These are phyloP conservation scores for Oryctes rhinoceros DNA, from an alignment of 1,140 invertebrate species.

Conservation along the genomic window DNA sequence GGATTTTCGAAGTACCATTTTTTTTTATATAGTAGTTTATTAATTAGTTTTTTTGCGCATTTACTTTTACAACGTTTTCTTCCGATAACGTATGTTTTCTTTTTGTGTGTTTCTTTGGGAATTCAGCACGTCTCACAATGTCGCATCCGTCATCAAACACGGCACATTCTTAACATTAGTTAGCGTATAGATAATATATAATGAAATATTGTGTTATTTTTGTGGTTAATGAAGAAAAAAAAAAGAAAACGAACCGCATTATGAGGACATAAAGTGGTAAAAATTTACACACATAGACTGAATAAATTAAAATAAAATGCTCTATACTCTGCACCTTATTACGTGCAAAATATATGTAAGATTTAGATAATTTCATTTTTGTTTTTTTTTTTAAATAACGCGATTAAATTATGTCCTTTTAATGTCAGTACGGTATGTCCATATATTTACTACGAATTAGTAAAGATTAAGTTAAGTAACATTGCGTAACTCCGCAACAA, in stretches of 20 bases:
- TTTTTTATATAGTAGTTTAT: constrained; percentile 13
- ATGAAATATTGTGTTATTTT: constrained; percentile 42
- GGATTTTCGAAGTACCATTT: constrained; percentile 31
- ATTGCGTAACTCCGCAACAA: background rate
- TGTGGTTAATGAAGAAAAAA: constrained; percentile 32
- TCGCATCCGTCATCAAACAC: constrained; percentile 19
- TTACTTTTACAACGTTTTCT: background rate
- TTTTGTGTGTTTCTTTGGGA: background rate
- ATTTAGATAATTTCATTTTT: constrained; percentile 10
- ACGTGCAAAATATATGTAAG: constrained; percentile 26
- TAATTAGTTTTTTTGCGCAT: constrained; percentile 28
- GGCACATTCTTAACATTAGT: constrained; percentile 41
- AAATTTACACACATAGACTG: constrained; percentile 25
- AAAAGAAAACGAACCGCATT: constrained; percentile 17
- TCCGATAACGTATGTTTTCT: background rate
- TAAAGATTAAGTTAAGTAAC: background rate
- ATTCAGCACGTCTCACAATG: background rate
- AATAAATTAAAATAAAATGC: constrained; percentile 26
- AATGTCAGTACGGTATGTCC: constrained; percentile 20
- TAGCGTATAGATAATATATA: constrained; percentile 42
- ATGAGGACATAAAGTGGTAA: constrained; percentile 41
- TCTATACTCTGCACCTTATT: constrained; percentile 22
- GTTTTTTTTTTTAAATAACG: background rate
- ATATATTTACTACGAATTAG: background rate
- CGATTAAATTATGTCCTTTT: constrained; percentile 35